Evolutionary conservation across 2,113 vertebrate genomes (phyloP).

Genomic region (Carollia perspicillata): DNA sequence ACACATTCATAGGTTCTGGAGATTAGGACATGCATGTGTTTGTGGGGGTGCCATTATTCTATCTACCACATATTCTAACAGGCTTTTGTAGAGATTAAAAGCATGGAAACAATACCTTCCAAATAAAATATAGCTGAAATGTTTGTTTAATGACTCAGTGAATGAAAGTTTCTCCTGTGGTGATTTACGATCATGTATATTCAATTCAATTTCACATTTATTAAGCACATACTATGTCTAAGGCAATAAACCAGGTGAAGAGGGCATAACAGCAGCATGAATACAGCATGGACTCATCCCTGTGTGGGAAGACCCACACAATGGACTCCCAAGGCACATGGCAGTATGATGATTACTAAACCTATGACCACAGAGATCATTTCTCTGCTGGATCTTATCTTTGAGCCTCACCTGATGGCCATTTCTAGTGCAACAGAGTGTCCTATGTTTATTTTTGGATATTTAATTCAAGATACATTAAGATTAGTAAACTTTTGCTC

Average conservation of each 20-base stretch:
- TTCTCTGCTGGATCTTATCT: background rate
- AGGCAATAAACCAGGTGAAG: background rate
- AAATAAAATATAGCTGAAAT: background rate
- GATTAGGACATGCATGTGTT: background rate
- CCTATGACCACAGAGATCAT: background rate
- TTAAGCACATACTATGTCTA: background rate
- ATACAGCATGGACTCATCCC: background rate
- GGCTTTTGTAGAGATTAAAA: background rate
- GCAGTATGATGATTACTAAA: background rate
- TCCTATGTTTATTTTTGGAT: background rate
- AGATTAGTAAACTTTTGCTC: background rate
- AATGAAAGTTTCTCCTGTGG: background rate
- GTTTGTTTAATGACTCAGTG: background rate
- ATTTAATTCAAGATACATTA: background rate
- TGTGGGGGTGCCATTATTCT: background rate
- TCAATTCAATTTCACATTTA: background rate
- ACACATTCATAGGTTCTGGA: background rate
- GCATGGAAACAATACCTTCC: background rate
- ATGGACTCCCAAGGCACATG: background rate
- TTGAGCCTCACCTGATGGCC: background rate
- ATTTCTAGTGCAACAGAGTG: background rate
- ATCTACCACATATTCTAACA: background rate
- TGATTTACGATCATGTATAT: background rate
- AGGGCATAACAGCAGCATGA: background rate
- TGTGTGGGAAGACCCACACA: background rate